Base-by-base conservation (phyloP, 2,888 invertebrate species). In the Dasypolia templi region DNA sequence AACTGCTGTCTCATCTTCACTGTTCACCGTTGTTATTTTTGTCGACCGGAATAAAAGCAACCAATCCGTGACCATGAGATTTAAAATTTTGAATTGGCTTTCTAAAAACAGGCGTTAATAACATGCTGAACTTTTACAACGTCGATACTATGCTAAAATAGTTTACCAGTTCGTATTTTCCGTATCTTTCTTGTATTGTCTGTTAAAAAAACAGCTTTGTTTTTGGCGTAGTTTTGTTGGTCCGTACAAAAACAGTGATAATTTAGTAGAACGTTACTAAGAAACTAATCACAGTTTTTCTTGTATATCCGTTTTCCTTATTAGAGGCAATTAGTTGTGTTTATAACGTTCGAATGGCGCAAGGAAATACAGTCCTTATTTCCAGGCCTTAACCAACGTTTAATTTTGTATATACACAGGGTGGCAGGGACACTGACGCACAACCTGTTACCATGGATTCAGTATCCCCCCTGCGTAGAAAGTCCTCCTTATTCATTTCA, bases 271-370 rank as follows among this genome's bases (percentile, higher is more conserved):
- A 64, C 32, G 39, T 79, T 53, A 46, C 58, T 79, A 77, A 49
- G 64, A 64, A 55, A 65, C 77, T 77, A 73, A 79, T 73, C 74
- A 61, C 35, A 26, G 39, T 39, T 59, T 79, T 79, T 53, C 53
- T 55, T 58, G 14, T n/a, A n/a, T 14, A 11, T 64, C 39, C 53
- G n/a, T 73, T 77, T 73, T 79, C 77, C 64, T 77, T 55, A 61
- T 72, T 59, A 64, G 53, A 32, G 19, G 42, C 53, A 79, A 79
- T 77, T 77, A 73, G 64, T 61, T 35, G 46, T 63, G 51, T 66
- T 80, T 46, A 67, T 74, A 67, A 51, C 26, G 2, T 0, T n/a
- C 53, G 2, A 55, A 55, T 49, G 32, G 46, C 12, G n/a, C n/a
- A 55, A 59, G 46, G 44, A 64, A 72, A 51, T 67, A 61, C 32